Percentiles rank a stretch among this genome's conserved stretches.
Conservation (phyloP, 2,888 invertebrate genomes). For the Cheilosia grossa region DNA sequence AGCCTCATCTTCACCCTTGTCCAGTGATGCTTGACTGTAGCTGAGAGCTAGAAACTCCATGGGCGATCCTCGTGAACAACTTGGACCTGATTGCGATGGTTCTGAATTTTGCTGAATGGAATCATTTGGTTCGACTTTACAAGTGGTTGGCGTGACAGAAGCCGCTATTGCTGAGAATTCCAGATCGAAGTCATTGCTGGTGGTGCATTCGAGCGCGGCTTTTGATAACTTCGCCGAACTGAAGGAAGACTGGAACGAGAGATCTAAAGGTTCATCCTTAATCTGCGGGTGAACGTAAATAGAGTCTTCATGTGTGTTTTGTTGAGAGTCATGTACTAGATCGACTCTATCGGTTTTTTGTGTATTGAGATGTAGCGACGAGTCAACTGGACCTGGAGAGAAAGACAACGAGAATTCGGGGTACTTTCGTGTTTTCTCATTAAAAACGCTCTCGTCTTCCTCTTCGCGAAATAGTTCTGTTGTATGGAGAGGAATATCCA, state of each 20-base stretch:
- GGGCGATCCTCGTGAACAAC: conserved; percentile 32
- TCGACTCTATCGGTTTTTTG: conserved; percentile 24
- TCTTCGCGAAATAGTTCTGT: conserved; percentile 24
- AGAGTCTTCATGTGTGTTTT: conserved; percentile 25
- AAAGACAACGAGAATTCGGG: conserved; percentile 53
- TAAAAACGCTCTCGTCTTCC: neutral
- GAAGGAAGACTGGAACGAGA: conserved; percentile 34
- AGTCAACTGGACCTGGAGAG: conserved; percentile 18
- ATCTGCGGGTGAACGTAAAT: conserved; percentile 49
- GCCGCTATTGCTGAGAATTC: conserved; percentile 34
- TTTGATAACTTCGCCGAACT: neutral
- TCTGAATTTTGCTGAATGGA: neutral
- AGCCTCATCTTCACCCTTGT: neutral
- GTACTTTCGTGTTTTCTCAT: conserved; percentile 35
- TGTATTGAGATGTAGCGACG: conserved; percentile 23
- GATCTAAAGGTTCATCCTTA: conserved; percentile 55
- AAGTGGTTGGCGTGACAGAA: neutral
- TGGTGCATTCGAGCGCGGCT: neutral
- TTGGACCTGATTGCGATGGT: conserved; percentile 14
- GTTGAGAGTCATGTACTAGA: neutral
- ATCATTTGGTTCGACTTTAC: neutral
- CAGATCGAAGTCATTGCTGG: conserved; percentile 39
- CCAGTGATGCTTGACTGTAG: conserved; percentile 53
- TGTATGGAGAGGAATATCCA: conserved; percentile 30
- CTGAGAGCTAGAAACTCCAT: conserved; percentile 47